Evolutionary conservation across 2,797 vertebrate genomes (phyloP), one percentile per base, ranked within the genome.

Genomic region (Sebastes minor): DNA sequence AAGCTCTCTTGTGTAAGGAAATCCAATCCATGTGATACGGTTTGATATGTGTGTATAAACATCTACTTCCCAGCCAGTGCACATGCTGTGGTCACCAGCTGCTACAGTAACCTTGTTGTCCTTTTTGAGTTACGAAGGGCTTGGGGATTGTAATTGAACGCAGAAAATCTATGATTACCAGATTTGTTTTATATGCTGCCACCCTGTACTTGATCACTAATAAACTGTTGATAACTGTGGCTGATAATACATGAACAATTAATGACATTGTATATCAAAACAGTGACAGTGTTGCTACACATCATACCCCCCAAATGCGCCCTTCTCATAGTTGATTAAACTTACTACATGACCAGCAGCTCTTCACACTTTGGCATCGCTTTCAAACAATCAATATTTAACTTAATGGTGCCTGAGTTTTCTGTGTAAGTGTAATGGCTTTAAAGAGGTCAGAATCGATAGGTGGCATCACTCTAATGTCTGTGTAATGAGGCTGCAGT

Each of bases 301-400:
- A 57, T 27, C 23, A 64, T n/a, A 33, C 14, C 16, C 3, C 2
- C 5, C 5, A 38, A 49, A 61, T 33, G 28, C 1, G 4, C 30
- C 49, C 16, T 33, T 49, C 16, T 70, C 7, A 12, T 38, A 32
- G 6, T 65, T 35, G 13, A 74, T 63, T 8, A 59, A 67, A 59
- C 66, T 13, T 63, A 71, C 4, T 33, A 27, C 11, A 27, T 4
- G 38, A 70, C 42, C 20, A 56, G 28, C 9, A 63, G 67, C 59
- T 60, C n/a, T 14, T 61, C 33, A 49, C 65, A 46, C 20, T 74
- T 66, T 49, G 8, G 33, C 42, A 32, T 52, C 4, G 60, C 18
- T 5, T 81, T 28, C 20, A 74, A 49, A 59, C 27, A 65, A 71
- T 83, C 23, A 53, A 76, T 76, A 65, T 32, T 55, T 38, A 52